phyloP scores from a whole-genome alignment of 2,888 invertebrate species.

The Ethmia dodecea region DNA sequence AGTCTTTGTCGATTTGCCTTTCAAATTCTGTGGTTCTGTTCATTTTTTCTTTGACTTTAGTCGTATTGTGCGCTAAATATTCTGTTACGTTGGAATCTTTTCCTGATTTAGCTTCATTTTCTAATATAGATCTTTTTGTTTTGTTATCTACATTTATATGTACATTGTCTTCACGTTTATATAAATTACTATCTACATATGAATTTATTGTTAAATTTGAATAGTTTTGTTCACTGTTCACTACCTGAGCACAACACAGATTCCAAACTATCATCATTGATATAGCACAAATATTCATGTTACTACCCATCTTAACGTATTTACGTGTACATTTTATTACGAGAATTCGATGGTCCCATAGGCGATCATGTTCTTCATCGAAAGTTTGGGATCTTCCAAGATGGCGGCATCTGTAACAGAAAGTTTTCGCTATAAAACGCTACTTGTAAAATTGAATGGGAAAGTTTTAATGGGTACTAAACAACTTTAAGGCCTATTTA shows the following conservation, averaged over 20 bases:
- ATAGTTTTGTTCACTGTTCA: constrained; percentile 15
- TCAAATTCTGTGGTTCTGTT: constrained; percentile 26
- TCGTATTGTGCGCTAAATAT: too few relatives aligned
- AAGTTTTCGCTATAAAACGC: too few relatives aligned
- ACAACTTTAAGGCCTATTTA: too few relatives aligned
- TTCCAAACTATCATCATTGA: too few relatives aligned
- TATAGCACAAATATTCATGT: too few relatives aligned
- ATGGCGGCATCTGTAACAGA: too few relatives aligned
- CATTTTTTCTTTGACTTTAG: constrained; percentile 15
- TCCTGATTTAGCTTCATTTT: constrained; percentile 9
- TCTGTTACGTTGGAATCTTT: background rate
- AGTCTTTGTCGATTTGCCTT: constrained; percentile 26
- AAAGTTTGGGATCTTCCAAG: too few relatives aligned
- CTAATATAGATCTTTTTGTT: constrained; percentile 11
- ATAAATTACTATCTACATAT: constrained; percentile 30
- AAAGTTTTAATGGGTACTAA: too few relatives aligned
- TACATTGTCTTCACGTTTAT: constrained; percentile 8
- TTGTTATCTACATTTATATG: constrained; percentile 4
- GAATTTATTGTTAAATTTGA: constrained; percentile 22
- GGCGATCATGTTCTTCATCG: constrained; percentile 12
- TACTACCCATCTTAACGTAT: constrained; percentile 27
- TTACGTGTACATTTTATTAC: constrained; percentile 19
- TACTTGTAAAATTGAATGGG: too few relatives aligned
- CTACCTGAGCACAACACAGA: constrained; percentile 23
- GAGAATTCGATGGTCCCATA: constrained; percentile 5